Evolutionary conservation across 53 echinoderm and acorn worm species (phyloP).

Genomic region (Echinarachnius parma): DNA sequence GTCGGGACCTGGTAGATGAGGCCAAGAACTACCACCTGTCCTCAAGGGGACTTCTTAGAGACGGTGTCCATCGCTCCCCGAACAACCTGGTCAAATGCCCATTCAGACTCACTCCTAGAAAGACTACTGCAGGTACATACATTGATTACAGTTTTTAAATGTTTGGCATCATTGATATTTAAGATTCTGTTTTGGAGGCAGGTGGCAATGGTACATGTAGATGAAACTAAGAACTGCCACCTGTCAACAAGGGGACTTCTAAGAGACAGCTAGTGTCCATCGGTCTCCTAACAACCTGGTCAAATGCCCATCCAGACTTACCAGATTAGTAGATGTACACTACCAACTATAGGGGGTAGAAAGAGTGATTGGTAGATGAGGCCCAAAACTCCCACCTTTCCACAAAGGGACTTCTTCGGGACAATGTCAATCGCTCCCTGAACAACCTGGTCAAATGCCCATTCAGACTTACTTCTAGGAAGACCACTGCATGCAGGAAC

Average conservation of each 20-base stretch:
- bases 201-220: no score
- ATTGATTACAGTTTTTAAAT: no score
- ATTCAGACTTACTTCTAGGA: slow-evolving; percentile 59
- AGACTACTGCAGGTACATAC: slow-evolving; percentile 95
- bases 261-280: no score
- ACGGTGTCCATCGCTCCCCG: slow-evolving; percentile 49
- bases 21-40: slow-evolving; percentile 98
- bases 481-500: slow-evolving; percentile 93
- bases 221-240: no score
- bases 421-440: slow-evolving; percentile 47
- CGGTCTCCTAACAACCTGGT: no score
- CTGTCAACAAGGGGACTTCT: no score
- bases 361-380: slow-evolving; percentile 89
- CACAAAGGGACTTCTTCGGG: slow-evolving; percentile 55
- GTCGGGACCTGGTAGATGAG: slow-evolving; percentile 87
- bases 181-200: no score
- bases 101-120: slow-evolving; percentile 59
- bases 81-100: slow-evolving; percentile 47
- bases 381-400: slow-evolving; percentile 97
- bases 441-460: slow-evolving; percentile 47
- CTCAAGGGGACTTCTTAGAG: slow-evolving; percentile 56
- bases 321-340: no score
- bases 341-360: no score
- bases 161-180: no score
- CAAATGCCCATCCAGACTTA: no score